Base-by-base conservation (phyloP, 2,888 invertebrate genomes). In the Incurvaria masculella region DNA sequence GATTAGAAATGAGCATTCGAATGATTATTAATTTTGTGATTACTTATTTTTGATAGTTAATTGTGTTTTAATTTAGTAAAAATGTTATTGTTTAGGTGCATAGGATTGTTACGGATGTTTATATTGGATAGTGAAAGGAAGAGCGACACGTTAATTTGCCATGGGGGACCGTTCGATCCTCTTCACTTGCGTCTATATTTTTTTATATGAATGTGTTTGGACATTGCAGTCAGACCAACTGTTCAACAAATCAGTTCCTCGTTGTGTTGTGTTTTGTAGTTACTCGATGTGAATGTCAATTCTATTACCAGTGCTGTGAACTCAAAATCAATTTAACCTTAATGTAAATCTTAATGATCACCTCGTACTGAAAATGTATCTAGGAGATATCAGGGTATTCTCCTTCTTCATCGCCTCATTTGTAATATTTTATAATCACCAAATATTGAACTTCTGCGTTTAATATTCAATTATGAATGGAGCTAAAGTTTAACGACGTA, bases 31-130 rank as follows among this genome's bases (percentile, higher is more conserved):
- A 33, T 27, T 45, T 39, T 38, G 38, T 39, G 27, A 44, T 45
- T 33, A 16, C 16, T 43, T 21, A 11, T 43, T 16, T 43, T 42
- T 21, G 21, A 43, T 21, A 21, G 21, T 19, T 45, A 21, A 17
- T 39, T 39, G 16, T 18, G 18, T 27, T 45, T 39, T 38, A n/a
- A 17, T 26, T 40, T 14, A 21, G 38, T 27, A 38, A 43, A 47
- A 43, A 27, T 41, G 42, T 33, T 48, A 48, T 19, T 43, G 44
- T 43, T 19, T 20, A 18, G 41, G 6, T 33, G 23, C 44, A 39
- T 27, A 44, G 39, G 47, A n/a, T n/a, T 47, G 38, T 42, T 47
- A 47, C 47, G 43, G 33, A 47, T 33, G 33, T 42, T 33, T 20
- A 21, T 42, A 47, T 40, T 26, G 17, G 39, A 46, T 40, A 21